phyloP scores from a whole-genome alignment of 1,140 invertebrate species.

The Zaprionus tsacasi region DNA sequence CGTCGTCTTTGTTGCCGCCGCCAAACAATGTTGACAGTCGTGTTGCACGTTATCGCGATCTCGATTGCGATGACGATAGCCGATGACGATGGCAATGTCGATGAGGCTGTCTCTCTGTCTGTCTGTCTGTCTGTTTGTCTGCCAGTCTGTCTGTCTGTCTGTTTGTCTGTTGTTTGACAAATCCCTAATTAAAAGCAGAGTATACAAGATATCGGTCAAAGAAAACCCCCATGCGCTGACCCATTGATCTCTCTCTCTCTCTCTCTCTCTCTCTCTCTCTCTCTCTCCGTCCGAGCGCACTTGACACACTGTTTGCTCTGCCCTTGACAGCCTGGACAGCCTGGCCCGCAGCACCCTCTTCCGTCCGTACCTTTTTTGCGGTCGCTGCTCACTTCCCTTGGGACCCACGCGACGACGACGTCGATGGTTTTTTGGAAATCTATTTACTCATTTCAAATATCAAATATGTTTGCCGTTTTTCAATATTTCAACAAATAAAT shows the following conservation, averaged over 20 bases:
- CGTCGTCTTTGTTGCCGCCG: conserved; percentile 61
- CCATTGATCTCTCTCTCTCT: neutral
- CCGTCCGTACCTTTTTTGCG: conserved; percentile 3
- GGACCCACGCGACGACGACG: conserved; percentile 29
- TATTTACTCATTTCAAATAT: conserved; percentile 61
- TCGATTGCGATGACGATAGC: conserved; percentile 43
- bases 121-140: conserved; percentile 29
- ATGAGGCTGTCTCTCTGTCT: conserved; percentile 54
- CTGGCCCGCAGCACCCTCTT: neutral
- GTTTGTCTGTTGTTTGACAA: conserved; percentile 51
- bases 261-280: neutral
- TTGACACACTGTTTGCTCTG: conserved; percentile 70
- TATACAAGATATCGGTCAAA: conserved; percentile 29
- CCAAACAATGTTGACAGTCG: conserved; percentile 59
- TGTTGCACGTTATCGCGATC: conserved; percentile 65
- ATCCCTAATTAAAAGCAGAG: conserved; percentile 73
- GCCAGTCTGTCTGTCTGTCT: neutral
- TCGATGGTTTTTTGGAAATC: conserved; percentile 11
- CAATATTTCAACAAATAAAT: conserved; percentile 44
- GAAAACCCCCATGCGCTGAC: neutral
- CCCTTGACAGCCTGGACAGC: conserved; percentile 52
- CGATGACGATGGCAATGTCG: conserved; percentile 37
- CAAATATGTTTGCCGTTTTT: conserved; percentile 41
- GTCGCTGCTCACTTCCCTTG: conserved; percentile 14
- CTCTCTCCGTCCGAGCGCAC: conserved; percentile 24